These are phyloP conservation scores for Caligus rogercresseyi DNA, from an alignment of 1,140 invertebrate genomes.

Conservation along the genomic window DNA sequence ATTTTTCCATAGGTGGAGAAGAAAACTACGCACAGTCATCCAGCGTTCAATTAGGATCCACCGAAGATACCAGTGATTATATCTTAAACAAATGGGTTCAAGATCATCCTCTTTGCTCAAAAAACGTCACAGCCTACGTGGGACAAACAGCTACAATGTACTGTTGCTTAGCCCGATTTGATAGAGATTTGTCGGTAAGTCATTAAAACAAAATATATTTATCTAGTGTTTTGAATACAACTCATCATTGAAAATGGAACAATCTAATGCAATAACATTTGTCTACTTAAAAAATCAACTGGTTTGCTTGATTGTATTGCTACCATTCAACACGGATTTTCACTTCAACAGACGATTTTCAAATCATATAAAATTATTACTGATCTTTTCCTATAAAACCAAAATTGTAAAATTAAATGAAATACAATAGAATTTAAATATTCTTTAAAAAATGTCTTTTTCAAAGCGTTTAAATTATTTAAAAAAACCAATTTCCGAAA, in stretches of 20 bases:
- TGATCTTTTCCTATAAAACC: too few relatives aligned
- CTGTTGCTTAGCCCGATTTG: conserved; percentile 10
- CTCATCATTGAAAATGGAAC: background rate
- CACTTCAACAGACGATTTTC: too few relatives aligned
- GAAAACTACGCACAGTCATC: too few relatives aligned
- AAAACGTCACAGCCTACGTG: conserved; percentile 3
- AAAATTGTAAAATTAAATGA: too few relatives aligned
- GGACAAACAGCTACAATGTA: conserved; percentile 19
- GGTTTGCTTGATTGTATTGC: background rate
- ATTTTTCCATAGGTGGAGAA: too few relatives aligned
- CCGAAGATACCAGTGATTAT: too few relatives aligned
- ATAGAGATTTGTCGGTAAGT: conserved; percentile 12
- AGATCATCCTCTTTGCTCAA: conserved; percentile 6
- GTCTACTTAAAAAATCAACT: background rate
- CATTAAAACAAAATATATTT: background rate
- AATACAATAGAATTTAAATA: too few relatives aligned
- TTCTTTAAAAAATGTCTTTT: too few relatives aligned
- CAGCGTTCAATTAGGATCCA: too few relatives aligned
- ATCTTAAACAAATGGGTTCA: conserved; percentile 5
- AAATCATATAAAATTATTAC: too few relatives aligned
- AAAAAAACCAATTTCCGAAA: too few relatives aligned
- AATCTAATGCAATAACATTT: background rate
- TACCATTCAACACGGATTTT: background rate
- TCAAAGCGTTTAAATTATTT: too few relatives aligned
- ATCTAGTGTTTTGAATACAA: background rate